A percentile compares a stretch with the other conserved stretches of the same genome.
These are phyloP conservation scores for Xyrauchen texanus DNA, from an alignment of 2,113 vertebrate species.

Conservation along the genomic window DNA sequence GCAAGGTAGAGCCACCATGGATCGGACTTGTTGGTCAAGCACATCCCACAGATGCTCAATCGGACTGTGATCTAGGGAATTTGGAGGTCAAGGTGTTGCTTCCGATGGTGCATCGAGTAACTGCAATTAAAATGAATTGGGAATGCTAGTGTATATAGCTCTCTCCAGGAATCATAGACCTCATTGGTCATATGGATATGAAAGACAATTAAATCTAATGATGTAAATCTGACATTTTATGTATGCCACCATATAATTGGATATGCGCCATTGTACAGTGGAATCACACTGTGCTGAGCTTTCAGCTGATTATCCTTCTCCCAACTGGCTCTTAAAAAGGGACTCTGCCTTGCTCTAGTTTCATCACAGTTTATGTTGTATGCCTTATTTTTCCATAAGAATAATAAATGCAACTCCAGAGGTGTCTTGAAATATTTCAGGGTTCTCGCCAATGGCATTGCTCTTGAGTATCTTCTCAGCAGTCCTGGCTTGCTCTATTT, in stretches of 20 bases:
- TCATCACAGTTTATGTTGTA: constrained; percentile 36
- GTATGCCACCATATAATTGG: neutral
- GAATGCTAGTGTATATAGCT: too few species aligned
- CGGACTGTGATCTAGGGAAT: too few species aligned
- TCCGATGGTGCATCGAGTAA: too few species aligned
- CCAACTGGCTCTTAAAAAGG: constrained; percentile 1
- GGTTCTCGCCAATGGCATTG: constrained; percentile 11
- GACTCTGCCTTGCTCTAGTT: neutral
- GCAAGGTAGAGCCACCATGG: too few species aligned
- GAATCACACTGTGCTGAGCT: constrained; percentile 2
- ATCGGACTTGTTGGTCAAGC: too few species aligned
- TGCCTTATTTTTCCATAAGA: constrained; percentile 39
- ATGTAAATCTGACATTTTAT: neutral
- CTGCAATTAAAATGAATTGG: too few species aligned
- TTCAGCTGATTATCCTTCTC: constrained; percentile 12
- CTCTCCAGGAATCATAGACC: too few species aligned
- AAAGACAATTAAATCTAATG: neutral
- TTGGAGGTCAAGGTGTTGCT: too few species aligned
- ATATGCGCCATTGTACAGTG: neutral
- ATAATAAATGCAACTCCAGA: constrained; percentile 39
- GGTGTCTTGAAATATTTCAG: constrained; percentile 34
- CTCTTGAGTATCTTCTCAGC: constrained; percentile 44
- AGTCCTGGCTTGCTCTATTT: constrained; percentile 40
- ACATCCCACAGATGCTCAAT: too few species aligned
- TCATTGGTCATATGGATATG: neutral